Evolutionary conservation across 2,113 vertebrate genomes (phyloP), one percentile per base, ranked within the genome.

Genomic region (Gymnogyps californianus): DNA sequence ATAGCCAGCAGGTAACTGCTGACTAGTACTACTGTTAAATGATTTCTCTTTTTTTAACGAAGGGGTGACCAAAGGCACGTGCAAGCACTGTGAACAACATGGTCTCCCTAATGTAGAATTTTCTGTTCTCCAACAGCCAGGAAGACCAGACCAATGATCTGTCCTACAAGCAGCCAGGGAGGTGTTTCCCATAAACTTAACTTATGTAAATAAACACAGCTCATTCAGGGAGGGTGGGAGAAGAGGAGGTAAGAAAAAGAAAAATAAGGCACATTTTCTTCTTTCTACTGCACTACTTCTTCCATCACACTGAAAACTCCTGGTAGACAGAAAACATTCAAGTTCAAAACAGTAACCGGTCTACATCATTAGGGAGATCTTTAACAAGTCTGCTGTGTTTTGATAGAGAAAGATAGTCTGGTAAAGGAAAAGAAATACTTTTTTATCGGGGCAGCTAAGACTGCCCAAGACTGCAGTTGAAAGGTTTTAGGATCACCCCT

Each of bases 41-140:
- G 2, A 71, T 26, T 76, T 75, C 1, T 19, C 7, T 26, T 38
- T 66, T 87, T 90, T 51, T 36, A 65, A 19, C 0, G 5, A 86
- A 69, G 6, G 6, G 7, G 2, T 86, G 24, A 59, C 12, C 9
- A 79, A 67, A 46, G 4, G 7, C 10, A 34, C 0, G 1, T 13
- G 10, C 14, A 75, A 82, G 14, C 17, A 24, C 5, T 46, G 12
- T 13, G 13, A 76, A 12, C 22, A 77, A 5, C 13, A 16, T 31
- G 7, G 3, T 58, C 22, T 77, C 32, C 28, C 3, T 59, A 26
- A 31, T 8, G 16, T 4, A 6, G 29, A 77, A 76, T 51, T 67
- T 55, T 80, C 29, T 42, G 20, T 16, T 40, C 18, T 61, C 20
- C n/a, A 64, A 4, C 3, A 67, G 3, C 21, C 19, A 65, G 17